Base-by-base conservation (phyloP, 2,888 invertebrate species). In the Eupithecia insigniata region DNA sequence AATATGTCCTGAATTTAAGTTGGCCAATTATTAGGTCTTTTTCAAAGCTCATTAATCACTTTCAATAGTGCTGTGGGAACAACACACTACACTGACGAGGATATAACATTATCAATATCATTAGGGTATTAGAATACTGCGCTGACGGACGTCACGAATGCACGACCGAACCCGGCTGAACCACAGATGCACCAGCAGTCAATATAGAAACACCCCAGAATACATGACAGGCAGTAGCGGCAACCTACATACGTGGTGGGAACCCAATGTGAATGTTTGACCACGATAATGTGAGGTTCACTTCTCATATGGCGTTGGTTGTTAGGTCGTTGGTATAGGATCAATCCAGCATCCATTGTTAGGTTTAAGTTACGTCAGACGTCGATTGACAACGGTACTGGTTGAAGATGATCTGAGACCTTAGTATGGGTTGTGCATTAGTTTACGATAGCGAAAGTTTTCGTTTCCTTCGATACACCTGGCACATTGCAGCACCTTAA, bases 101-200 rank as follows among this genome's bases (percentile, higher is more conserved):
- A 70, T 74, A 69, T 74, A 71, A 71, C 74, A 74, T 74, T 74
- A 74, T 72, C 71, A 74, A 74, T 74, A 74, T 74, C 74, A 74
- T 74, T 74, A 74, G 71, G 65, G 74, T 67, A 74, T 74, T 75
- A 71, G 72, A 73, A 75, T 73, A 73, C 70, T 36, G 71, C 69
- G 67, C 70, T 80, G 81, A 81, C 75, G 80, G 76, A 79, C 81
- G 81, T 81, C 81, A 81, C 81, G 81, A 79, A 71, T 66, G 72
- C 78, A 78, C 79, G 79, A 73, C 65, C 66, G 71, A 74, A 69
- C 73, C 68, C 66, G 51, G 51, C 66, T 62, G n/a, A 30, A 30
- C 58, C 64, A 58, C 70, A 70, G 70, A 65, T 30, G 5, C 34
- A 12, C 14, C 7, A 36, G 6, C 34, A 67, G 58, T 43, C 67